These are phyloP conservation scores for Porites australiensis DNA, from an alignment of 64 coral and sea anemone species.

Conservation along the genomic window DNA sequence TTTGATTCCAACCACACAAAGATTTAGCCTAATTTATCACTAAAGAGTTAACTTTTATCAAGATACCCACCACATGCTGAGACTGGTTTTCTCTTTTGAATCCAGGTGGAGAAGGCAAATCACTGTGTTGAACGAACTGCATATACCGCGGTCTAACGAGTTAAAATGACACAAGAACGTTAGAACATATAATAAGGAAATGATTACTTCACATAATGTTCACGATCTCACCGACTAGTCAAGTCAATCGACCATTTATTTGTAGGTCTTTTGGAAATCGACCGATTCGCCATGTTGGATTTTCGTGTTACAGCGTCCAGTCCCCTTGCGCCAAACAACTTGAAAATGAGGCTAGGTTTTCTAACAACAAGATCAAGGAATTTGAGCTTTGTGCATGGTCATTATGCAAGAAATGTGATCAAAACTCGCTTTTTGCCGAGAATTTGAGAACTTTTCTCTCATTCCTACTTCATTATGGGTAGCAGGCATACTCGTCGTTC, in stretches of 20 bases:
- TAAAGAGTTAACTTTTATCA: background rate
- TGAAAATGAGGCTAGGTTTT: slow-evolving; percentile 42
- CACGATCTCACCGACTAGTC: slow-evolving; percentile 60
- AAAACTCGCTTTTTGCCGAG: background rate
- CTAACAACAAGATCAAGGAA: background rate
- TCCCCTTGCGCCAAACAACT: background rate
- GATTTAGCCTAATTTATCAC: too few relatives aligned
- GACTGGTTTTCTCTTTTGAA: slow-evolving; percentile 65
- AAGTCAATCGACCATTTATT: slow-evolving; percentile 97
- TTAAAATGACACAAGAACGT: background rate
- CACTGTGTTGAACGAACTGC: slow-evolving; percentile 61
- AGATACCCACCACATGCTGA: slow-evolving; percentile 64
- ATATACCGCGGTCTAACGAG: slow-evolving; percentile 63
- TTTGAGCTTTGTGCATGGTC: background rate
- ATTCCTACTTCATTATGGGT: slow-evolving; percentile 65
- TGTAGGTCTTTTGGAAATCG: slow-evolving; percentile 46
- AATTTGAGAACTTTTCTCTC: slow-evolving; percentile 11
- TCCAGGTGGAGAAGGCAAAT: slow-evolving; percentile 79
- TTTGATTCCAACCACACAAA: too few relatives aligned
- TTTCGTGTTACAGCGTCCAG: slow-evolving; percentile 21
- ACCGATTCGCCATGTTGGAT: slow-evolving; percentile 89
- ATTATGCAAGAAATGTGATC: background rate
- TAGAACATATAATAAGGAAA: background rate
- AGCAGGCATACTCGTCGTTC: slow-evolving; percentile 70
- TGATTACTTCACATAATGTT: background rate